Conservation (phyloP, 2,888 invertebrate genomes). For the Caenorhabditis japonica region DNA sequence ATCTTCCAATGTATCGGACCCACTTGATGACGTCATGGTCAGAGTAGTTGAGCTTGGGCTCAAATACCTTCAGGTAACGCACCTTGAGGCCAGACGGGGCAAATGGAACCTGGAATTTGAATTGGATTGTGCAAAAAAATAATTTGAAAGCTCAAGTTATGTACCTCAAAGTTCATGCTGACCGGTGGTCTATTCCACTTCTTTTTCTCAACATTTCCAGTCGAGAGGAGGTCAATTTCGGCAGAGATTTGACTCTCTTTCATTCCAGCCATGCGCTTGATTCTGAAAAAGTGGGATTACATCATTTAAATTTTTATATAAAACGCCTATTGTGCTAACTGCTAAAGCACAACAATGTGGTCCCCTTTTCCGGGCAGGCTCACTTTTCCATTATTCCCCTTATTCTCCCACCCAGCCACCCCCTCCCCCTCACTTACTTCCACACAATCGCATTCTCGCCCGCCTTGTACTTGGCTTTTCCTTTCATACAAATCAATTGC, state of each 20-base stretch:
- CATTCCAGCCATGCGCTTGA: slow-evolving; percentile 85
- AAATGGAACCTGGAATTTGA: slow-evolving; percentile 87
- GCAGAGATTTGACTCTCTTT: slow-evolving; percentile 99
- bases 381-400: not conserved
- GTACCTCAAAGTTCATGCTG: slow-evolving; percentile 97
- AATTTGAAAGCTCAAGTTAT: too few species aligned
- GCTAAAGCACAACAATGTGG: too few species aligned
- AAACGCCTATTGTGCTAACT: too few species aligned
- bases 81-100: slow-evolving; percentile 99
- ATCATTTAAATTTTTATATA: too few species aligned
- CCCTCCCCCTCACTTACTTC: slow-evolving; percentile 83
- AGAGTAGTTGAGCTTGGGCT: slow-evolving; percentile 98
- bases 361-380: too few species aligned
- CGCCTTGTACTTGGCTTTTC: slow-evolving; percentile 98
- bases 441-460: slow-evolving; percentile 98
- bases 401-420: not conserved
- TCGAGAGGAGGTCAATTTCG: slow-evolving; percentile 97
- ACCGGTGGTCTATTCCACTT: slow-evolving; percentile 99
- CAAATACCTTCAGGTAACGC: slow-evolving; percentile 98
- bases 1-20: slow-evolving; percentile 99
- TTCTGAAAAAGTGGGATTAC: slow-evolving; percentile 77
- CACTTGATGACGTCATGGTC: slow-evolving; percentile 99
- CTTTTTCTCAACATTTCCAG: slow-evolving; percentile 87
- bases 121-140: slow-evolving; percentile 9
- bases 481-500: slow-evolving; percentile 97